A percentile compares a stretch with the other conserved stretches of the same genome.
These are phyloP conservation scores for Tachina lurida DNA, from an alignment of 2,888 invertebrate genomes.

Conservation along the genomic window DNA sequence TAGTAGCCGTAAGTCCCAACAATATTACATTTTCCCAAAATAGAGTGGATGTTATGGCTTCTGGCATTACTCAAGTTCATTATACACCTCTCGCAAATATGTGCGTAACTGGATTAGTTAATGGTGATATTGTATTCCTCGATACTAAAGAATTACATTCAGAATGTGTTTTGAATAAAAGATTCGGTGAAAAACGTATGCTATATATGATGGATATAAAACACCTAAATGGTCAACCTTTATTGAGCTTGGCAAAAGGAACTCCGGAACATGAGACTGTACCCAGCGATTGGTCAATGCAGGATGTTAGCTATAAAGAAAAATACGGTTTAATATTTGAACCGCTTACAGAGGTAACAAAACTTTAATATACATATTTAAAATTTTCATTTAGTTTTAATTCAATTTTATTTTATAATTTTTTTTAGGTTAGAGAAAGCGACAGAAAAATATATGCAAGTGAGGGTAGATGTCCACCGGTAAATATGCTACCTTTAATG, in stretches of 20 bases:
- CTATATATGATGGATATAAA: slow-evolving; percentile 74
- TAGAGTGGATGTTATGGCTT: slow-evolving; percentile 73
- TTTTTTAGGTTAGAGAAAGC: slow-evolving; percentile 33
- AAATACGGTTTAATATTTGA: slow-evolving; percentile 79
- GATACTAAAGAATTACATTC: slow-evolving; percentile 74
- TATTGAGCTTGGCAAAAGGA: slow-evolving; percentile 46
- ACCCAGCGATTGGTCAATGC: slow-evolving; percentile 51
- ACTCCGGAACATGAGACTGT: slow-evolving; percentile 24
- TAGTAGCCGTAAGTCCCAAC: slow-evolving; percentile 74
- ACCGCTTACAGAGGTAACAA: slow-evolving; percentile 71
- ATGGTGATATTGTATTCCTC: slow-evolving; percentile 78
- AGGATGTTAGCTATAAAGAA: slow-evolving; percentile 74
- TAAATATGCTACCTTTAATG: slow-evolving; percentile 73
- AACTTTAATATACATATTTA: slow-evolving; percentile 1
- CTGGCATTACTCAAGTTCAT: slow-evolving; percentile 74
- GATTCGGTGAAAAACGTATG: slow-evolving; percentile 57
- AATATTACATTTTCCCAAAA: slow-evolving; percentile 65
- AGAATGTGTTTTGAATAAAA: slow-evolving; percentile 66
- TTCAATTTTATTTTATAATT: neutral
- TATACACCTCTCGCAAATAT: slow-evolving; percentile 75
- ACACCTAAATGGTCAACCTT: slow-evolving; percentile 70
- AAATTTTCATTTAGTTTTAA: neutral
- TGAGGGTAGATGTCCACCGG: slow-evolving; percentile 71
- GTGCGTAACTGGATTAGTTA: slow-evolving; percentile 74
- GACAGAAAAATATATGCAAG: slow-evolving; percentile 62